Percentiles rank a stretch among this genome's conserved stretches.
phyloP scores from a whole-genome alignment of 30 jellyfish, hydroid and myxozoan genomes.

The Hydractinia echinata region DNA sequence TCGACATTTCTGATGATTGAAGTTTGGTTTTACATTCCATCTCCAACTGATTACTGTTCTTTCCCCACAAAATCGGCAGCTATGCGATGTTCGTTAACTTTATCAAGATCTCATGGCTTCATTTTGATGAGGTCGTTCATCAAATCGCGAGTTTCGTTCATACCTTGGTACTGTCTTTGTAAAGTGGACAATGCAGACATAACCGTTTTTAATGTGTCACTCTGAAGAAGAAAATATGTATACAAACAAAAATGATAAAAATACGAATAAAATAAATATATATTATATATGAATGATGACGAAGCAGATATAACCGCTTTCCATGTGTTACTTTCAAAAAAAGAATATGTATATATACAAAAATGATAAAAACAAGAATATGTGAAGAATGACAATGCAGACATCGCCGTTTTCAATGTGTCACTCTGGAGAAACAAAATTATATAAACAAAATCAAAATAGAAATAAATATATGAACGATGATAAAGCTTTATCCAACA shows the following conservation, averaged over 20 bases:
- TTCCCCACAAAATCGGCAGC: too few relatives aligned
- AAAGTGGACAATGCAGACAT: neutral
- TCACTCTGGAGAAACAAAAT: neutral
- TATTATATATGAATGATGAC: too few relatives aligned
- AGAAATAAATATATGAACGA: neutral
- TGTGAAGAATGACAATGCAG: neutral
- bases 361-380: neutral
- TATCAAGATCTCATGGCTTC: too few relatives aligned
- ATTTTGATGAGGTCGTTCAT: neutral
- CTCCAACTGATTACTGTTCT: too few relatives aligned
- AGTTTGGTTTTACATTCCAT: too few relatives aligned
- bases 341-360: neutral
- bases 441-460: neutral
- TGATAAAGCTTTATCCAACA: neutral
- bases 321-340: neutral
- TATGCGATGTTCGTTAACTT: too few relatives aligned
- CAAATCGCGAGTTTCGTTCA: constrained; percentile 12
- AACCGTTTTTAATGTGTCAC: neutral
- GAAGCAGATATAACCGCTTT: neutral
- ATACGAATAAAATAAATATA: neutral
- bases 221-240: neutral
- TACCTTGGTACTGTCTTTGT: constrained; percentile 6
- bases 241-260: neutral
- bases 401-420: neutral
- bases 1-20: too few relatives aligned